Evolutionary conservation across 2,888 invertebrate genomes (phyloP).

Genomic region (Harmothoe impar): DNA sequence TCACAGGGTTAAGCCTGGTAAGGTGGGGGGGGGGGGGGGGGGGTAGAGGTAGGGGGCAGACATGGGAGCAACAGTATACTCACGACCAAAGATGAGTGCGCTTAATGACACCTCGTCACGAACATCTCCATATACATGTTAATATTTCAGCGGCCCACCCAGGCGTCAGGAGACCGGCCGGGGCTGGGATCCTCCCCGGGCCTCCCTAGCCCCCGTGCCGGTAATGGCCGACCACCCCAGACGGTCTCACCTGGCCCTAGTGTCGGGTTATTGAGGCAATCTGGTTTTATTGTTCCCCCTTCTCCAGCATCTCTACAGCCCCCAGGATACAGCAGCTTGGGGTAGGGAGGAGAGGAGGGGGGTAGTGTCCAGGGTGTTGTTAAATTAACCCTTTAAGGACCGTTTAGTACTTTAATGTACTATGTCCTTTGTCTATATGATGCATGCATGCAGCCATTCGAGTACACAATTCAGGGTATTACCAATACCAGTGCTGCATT

Average conservation of each 20-base stretch:
- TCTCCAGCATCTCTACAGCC: background rate
- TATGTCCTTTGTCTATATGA: too few relatives aligned
- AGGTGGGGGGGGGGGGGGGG: too few relatives aligned
- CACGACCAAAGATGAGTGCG: too few relatives aligned
- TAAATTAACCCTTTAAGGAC: too few relatives aligned
- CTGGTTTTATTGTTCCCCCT: background rate
- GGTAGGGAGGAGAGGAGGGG: background rate
- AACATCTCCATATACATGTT: background rate
- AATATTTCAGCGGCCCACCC: background rate
- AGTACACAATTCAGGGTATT: too few relatives aligned
- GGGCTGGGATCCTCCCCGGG: background rate
- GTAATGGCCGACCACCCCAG: background rate
- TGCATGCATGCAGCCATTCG: too few relatives aligned
- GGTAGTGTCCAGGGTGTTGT: background rate
- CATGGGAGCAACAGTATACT: too few relatives aligned
- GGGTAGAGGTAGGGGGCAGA: too few relatives aligned
- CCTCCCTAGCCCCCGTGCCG: background rate
- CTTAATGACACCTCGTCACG: background rate
- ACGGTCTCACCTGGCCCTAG: background rate
- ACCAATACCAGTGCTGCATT: too few relatives aligned
- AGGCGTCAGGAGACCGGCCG: background rate
- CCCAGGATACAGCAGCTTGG: background rate
- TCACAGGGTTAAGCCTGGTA: too few relatives aligned
- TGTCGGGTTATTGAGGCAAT: background rate
- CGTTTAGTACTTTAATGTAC: too few relatives aligned